These are phyloP conservation scores for Drosophila bifasciata DNA, from an alignment of 1,140 invertebrate species.

Conservation along the genomic window DNA sequence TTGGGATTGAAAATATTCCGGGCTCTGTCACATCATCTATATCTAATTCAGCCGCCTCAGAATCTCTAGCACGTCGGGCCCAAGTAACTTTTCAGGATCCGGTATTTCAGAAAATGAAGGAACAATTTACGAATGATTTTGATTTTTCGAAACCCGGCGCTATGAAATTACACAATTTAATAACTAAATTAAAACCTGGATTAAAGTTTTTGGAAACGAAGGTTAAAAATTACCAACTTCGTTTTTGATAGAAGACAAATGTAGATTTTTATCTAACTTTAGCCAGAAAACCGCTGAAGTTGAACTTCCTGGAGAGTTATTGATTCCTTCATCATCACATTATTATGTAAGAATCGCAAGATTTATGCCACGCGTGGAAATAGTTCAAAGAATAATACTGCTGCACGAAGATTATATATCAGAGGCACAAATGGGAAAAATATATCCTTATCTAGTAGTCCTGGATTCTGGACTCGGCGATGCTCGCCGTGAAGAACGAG, in stretches of 20 bases:
- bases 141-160: conserved; percentile 96
- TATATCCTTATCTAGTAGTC: conserved; percentile 97
- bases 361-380: conserved; percentile 98
- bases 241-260: conserved; percentile 98
- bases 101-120: conserved; percentile 98
- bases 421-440: conserved; percentile 97
- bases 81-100: conserved; percentile 98
- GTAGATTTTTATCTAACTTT: conserved; percentile 97
- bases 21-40: conserved; percentile 88
- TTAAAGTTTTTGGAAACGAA: conserved; percentile 97
- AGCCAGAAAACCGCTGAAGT: conserved; percentile 97
- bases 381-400: conserved; percentile 98
- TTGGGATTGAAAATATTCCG: conserved; percentile 94
- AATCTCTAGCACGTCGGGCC: conserved; percentile 94
- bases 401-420: conserved; percentile 95
- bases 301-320: conserved; percentile 97
- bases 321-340: conserved; percentile 96
- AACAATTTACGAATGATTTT: conserved; percentile 97
- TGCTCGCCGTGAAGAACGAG: conserved; percentile 95
- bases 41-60: conserved; percentile 90
- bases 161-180: conserved; percentile 96
- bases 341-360: conserved; percentile 96
- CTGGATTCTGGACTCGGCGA: conserved; percentile 97
- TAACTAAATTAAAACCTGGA: conserved; percentile 98
- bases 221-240: conserved; percentile 97